phyloP scores from a whole-genome alignment of 2,113 vertebrate genomes.

The Pollimyrus isidori region DNA sequence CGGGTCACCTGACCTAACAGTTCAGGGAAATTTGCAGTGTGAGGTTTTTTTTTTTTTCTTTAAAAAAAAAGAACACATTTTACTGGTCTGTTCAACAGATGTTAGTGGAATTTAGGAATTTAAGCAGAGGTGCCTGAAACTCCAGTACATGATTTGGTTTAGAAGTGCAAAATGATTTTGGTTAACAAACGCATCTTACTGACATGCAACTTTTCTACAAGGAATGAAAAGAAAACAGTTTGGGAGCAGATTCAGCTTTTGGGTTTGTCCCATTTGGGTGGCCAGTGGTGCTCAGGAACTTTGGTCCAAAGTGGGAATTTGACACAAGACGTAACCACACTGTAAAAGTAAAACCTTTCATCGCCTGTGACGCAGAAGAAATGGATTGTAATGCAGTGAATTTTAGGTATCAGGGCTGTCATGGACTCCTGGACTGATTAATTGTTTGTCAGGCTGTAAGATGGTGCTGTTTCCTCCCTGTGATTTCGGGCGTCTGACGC shows the following conservation, averaged over 20 bases:
- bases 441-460: not conserved
- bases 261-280: not conserved
- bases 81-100: constrained; percentile 38
- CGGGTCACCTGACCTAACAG: constrained; percentile 40
- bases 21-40: constrained; percentile 46
- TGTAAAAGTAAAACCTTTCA: not conserved
- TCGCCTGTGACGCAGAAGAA: not conserved
- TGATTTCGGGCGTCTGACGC: not conserved
- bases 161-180: constrained; percentile 37
- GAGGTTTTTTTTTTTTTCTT: constrained; percentile 32
- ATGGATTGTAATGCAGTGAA: not conserved
- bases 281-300: not conserved
- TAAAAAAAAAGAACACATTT: constrained; percentile 37
- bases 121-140: constrained; percentile 39
- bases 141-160: constrained; percentile 29
- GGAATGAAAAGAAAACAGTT: not conserved
- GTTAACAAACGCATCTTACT: constrained; percentile 40
- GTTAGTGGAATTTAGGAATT: constrained; percentile 23
- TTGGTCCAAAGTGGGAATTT: not conserved
- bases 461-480: not conserved
- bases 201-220: not conserved
- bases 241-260: not conserved
- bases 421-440: not conserved
- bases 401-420: not conserved
- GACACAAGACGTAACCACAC: not conserved